A percentile compares a stretch with the other conserved stretches of the same genome.
These are phyloP conservation scores for Heterochromis multidens DNA, from an alignment of 2,113 vertebrate species.

Conservation along the genomic window DNA sequence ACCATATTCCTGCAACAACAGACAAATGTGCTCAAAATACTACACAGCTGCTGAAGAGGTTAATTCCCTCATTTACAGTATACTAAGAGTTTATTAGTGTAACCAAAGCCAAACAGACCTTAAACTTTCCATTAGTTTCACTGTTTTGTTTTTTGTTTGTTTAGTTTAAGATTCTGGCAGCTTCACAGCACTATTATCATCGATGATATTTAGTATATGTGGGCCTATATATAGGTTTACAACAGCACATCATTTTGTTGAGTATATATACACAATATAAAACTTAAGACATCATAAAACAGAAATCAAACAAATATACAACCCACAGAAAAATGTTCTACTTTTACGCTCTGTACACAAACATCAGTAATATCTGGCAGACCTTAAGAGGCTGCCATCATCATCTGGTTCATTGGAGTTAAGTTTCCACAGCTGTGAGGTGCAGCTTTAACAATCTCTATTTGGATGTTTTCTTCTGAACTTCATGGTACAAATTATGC, in stretches of 20 bases:
- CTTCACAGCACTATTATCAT: background rate
- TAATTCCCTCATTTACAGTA: background rate
- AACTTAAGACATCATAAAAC: background rate
- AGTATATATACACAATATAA: background rate
- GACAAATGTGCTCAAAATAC: background rate
- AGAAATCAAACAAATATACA: too few relatives aligned
- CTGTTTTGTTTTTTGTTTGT: background rate
- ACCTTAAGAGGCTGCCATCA: too few relatives aligned
- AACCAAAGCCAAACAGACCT: background rate
- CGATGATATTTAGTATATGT: background rate
- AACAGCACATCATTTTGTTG: background rate
- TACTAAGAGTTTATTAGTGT: background rate
- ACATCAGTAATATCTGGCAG: background rate
- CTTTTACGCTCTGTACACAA: too few relatives aligned
- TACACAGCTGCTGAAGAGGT: background rate
- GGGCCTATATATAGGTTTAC: background rate
- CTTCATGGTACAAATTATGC: background rate
- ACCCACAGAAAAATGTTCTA: too few relatives aligned
- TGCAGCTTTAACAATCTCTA: background rate
- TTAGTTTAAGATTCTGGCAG: background rate
- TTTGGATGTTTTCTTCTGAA: too few relatives aligned
- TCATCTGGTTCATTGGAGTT: background rate
- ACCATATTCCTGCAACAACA: conserved; percentile 86
- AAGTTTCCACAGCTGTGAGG: background rate
- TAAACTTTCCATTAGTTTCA: background rate